Conservation (phyloP, 1,140 invertebrate species). For the Bradynema listronoti region DNA sequence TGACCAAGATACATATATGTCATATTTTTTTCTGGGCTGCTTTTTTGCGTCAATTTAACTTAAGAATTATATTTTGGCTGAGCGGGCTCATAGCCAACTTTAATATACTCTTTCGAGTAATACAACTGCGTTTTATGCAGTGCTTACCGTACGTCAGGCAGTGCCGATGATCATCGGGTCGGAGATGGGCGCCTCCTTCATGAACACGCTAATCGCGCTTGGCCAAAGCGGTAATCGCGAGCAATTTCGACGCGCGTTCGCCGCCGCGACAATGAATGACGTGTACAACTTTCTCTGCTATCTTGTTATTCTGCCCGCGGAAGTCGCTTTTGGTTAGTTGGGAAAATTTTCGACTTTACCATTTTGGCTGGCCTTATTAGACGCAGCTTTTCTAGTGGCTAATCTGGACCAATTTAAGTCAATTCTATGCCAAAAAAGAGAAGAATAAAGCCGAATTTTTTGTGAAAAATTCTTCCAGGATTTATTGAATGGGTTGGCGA, state of each 20-base stretch:
- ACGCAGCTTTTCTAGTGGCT: too few relatives aligned
- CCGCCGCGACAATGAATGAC: slow-evolving; percentile 60
- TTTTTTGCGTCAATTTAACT: not conserved
- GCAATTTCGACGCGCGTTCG: slow-evolving; percentile 59
- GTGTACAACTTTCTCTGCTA: slow-evolving; percentile 62
- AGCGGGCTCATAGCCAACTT: not conserved
- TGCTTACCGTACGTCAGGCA: slow-evolving; percentile 56
- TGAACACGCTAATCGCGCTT: slow-evolving; percentile 58
- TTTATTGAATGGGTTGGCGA: slow-evolving; percentile 41
- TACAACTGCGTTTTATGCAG: slow-evolving; percentile 35
- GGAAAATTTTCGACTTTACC: slow-evolving; percentile 7
- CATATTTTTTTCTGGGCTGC: not conserved
- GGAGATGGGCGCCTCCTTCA: slow-evolving; percentile 59
- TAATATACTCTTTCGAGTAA: not conserved
- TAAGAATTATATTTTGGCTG: not conserved
- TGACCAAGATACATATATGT: not conserved
- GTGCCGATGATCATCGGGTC: slow-evolving; percentile 60
- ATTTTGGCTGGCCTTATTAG: too few relatives aligned
- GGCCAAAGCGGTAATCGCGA: slow-evolving; percentile 56
- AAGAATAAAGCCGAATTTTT: too few relatives aligned
- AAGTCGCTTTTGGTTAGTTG: slow-evolving; percentile 50
- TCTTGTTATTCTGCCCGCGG: slow-evolving; percentile 59
- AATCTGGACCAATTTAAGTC: too few relatives aligned
- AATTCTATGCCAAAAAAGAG: too few relatives aligned
- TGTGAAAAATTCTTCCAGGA: slow-evolving; percentile 26